Evolutionary conservation across 2,113 vertebrate species (phyloP), one percentile per base, ranked within the genome.

Genomic region (Butastur rufipennis): DNA sequence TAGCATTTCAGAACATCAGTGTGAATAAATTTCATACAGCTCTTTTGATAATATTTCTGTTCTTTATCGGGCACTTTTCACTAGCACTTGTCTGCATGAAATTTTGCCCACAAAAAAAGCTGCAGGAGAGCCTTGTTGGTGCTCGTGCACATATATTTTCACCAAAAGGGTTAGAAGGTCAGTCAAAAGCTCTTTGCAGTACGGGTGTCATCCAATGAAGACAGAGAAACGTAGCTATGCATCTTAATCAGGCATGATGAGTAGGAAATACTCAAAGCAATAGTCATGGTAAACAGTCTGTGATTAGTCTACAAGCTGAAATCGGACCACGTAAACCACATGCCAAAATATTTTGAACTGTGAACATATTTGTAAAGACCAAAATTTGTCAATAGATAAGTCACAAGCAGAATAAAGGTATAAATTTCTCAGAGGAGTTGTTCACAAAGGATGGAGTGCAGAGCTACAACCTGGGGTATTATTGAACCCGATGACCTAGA

Each of bases 171-270:
- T 89, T 89, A 87, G 66, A 68, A 95, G 91, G 94, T 95, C 89
- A 95, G 58, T 22, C 0, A 1, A 96, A 94, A 95, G 91, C 83
- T 94, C 94, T 95, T 93, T 95, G 88, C 81, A 87, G 56, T 50
- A 82, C 2, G 53, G 23, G 66, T 95, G 86, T 95, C 94, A 95
- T 95, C 94, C 96, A 93, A 45, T 87, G 86, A 93, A 94, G 93
- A 74, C 84, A 81, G 88, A 87, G 93, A 82, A 96, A 94, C 2
- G 13, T 90, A 96, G 78, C 78, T 75, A 75, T 93, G 96, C 95
- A 93, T 96, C 95, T 96, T 92, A 96, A 94, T 96, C 74, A 90
- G 89, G 18, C 58, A 58, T 70, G 2, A 3, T 95, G 95, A 97
- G 95, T 94, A 79, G 84, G 86, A 91, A 91, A 96, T 73, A 36